phyloP scores from a whole-genome alignment of 2,113 vertebrate genomes.

The Stomatorhinus ivindoensis region DNA sequence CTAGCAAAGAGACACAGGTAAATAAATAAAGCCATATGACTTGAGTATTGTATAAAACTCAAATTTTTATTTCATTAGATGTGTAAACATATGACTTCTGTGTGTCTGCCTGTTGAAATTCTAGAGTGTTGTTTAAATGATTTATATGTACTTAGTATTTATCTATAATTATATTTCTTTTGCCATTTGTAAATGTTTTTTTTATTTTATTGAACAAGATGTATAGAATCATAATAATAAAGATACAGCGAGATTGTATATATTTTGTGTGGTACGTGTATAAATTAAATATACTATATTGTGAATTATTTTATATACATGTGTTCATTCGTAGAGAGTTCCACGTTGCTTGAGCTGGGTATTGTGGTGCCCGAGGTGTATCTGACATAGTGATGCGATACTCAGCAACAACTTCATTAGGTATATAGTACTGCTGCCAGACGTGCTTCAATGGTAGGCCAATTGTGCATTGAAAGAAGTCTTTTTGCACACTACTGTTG shows the following conservation, averaged over 20 bases:
- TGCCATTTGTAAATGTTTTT: neutral
- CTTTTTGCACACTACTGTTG: neutral
- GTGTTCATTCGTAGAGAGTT: neutral
- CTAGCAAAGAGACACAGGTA: neutral
- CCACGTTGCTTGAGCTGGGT: neutral
- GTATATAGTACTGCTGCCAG: neutral
- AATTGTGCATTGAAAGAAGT: neutral
- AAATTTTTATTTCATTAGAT: neutral
- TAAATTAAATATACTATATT: neutral
- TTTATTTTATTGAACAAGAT: constrained; percentile 4
- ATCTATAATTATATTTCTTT: neutral
- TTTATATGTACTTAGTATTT: neutral
- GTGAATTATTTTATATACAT: neutral
- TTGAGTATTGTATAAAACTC: neutral
- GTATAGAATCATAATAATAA: constrained; percentile 8
- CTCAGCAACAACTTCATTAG: neutral
- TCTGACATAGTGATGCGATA: neutral
- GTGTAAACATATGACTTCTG: neutral
- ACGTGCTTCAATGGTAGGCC: too few relatives aligned
- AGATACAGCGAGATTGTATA: neutral
- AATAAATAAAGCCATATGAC: constrained; percentile 8
- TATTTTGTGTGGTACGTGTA: neutral
- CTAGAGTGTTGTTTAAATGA: neutral
- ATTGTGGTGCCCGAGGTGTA: neutral
- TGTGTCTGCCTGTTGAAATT: neutral